These are phyloP conservation scores for Eulemur macaco DNA, from an alignment of 2,113 vertebrate genomes.

Conservation along the genomic window DNA sequence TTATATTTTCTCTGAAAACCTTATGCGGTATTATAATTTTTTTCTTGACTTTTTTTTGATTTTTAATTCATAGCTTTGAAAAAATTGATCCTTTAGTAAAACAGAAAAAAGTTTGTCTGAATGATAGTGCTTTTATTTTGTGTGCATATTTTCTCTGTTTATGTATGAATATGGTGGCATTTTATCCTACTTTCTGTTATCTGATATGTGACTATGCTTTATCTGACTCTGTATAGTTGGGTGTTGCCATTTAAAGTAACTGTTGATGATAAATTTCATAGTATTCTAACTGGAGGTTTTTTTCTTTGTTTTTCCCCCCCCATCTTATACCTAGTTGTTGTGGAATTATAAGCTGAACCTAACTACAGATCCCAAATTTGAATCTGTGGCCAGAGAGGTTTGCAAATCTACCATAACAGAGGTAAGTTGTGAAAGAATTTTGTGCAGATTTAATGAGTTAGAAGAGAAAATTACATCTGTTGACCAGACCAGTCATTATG, in stretches of 20 bases:
- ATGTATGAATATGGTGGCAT: background rate
- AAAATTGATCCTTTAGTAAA: background rate
- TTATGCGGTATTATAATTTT: background rate
- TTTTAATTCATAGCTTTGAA: constrained; percentile 14
- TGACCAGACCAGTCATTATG: background rate
- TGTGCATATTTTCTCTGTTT: constrained; percentile 7
- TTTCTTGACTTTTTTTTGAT: constrained; percentile 8
- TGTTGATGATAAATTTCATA: constrained; percentile 10
- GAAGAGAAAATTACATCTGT: constrained; percentile 15
- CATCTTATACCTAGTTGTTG: constrained; percentile 86
- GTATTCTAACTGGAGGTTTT: constrained; percentile 26
- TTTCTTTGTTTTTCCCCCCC: background rate
- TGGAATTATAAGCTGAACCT: constrained; percentile 99
- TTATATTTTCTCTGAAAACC: constrained; percentile 42
- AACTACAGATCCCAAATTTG: constrained; percentile 97
- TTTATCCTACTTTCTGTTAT: constrained; percentile 14
- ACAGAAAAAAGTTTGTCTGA: background rate
- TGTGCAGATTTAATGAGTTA: background rate
- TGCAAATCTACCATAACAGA: constrained; percentile 95
- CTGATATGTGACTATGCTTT: constrained; percentile 30
- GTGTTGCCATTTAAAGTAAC: constrained; percentile 35
- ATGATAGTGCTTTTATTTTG: constrained; percentile 48
- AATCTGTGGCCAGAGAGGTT: constrained; percentile 96
- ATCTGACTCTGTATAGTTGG: background rate
- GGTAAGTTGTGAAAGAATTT: constrained; percentile 83